phyloP scores from a whole-genome alignment of 2,888 invertebrate species.

The Tenthredo scrophulariae region DNA sequence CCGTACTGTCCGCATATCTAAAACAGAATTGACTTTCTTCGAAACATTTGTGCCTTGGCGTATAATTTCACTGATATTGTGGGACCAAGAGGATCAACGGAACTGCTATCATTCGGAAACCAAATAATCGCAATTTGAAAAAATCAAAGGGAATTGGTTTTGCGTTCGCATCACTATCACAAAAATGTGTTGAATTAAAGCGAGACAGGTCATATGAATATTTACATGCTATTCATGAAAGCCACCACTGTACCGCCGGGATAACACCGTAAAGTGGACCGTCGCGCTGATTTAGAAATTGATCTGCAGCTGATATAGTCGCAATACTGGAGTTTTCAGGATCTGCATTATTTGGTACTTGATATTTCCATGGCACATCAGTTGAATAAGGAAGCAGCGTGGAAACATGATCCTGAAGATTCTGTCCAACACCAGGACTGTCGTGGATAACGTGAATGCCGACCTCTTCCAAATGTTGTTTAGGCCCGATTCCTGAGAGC shows the following conservation, averaged over 20 bases:
- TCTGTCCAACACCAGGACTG: constrained; percentile 87
- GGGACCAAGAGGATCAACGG: background rate
- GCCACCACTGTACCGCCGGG: constrained; percentile 90
- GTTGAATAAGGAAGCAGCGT: constrained; percentile 86
- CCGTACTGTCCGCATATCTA: constrained; percentile 81
- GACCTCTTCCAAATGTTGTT: constrained; percentile 81
- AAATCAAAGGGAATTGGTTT: background rate
- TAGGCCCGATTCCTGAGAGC: constrained; percentile 91
- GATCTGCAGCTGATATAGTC: constrained; percentile 81
- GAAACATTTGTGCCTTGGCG: background rate
- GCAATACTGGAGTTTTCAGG: constrained; percentile 70
- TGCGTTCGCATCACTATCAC: background rate
- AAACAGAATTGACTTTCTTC: background rate
- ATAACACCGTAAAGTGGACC: constrained; percentile 88
- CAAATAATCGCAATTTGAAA: too few species aligned
- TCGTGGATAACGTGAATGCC: constrained; percentile 83
- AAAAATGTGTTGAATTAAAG: background rate
- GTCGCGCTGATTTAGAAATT: constrained; percentile 81
- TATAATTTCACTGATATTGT: background rate
- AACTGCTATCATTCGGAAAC: background rate
- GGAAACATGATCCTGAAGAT: constrained; percentile 92
- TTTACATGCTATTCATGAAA: constrained; percentile 85
- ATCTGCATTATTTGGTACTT: constrained; percentile 78
- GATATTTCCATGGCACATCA: constrained; percentile 85
- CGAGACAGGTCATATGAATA: background rate